phyloP scores from a whole-genome alignment of 2,113 vertebrate species.

The mouse (Mus musculus) region DNA sequence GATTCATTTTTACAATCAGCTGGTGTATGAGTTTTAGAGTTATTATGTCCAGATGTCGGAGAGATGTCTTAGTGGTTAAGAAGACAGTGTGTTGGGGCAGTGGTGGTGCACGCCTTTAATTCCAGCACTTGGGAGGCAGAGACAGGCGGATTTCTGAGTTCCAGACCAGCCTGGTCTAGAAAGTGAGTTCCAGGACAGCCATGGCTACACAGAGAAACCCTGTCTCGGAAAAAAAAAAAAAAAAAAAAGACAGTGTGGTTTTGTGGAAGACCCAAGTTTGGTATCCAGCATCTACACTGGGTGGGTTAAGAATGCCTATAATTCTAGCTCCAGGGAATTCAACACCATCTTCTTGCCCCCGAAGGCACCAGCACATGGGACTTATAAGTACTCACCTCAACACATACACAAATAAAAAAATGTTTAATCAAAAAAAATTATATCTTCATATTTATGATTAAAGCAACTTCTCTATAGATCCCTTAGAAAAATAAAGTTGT shows the following conservation, averaged over 20 bases:
- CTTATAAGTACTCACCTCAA: neutral
- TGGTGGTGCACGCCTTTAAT: no score
- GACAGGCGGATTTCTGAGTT: no score
- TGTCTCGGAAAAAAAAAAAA: no score
- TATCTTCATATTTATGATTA: neutral
- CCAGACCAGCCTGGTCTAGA: no score
- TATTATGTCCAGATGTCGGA: neutral
- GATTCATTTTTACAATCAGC: slow-evolving; percentile 33
- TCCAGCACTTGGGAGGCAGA: no score
- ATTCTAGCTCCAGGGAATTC: neutral
- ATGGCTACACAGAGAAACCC: no score
- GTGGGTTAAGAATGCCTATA: neutral
- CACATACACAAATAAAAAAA: neutral
- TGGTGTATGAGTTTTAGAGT: slow-evolving; percentile 34
- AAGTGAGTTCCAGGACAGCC: no score
- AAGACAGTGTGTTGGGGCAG: no score
- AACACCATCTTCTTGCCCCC: neutral
- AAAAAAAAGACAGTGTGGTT: no score
- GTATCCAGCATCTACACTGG: neutral
- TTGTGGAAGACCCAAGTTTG: no score
- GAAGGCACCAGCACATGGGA: no score
- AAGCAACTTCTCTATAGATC: neutral
- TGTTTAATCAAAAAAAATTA: neutral
- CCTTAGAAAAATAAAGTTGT: neutral
- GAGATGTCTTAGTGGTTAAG: neutral